Base-by-base conservation (phyloP, 2,113 vertebrate genomes). In the Stercorarius parasiticus region DNA sequence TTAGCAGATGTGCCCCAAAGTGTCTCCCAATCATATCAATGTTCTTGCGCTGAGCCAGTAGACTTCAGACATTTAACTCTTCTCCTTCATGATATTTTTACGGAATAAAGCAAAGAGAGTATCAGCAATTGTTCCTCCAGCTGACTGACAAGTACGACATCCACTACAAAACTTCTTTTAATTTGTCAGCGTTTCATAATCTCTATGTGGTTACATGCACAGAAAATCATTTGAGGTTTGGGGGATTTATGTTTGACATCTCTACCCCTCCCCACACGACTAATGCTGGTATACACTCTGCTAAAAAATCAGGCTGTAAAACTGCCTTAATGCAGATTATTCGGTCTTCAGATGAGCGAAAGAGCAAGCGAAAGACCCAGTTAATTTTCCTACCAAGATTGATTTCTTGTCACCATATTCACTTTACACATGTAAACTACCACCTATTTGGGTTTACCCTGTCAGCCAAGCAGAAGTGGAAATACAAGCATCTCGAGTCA, bases 231-330 rank as follows among this genome's bases (percentile, higher is more conserved):
- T 22, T 1, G 61, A 95, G 81, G 58, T 95, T 97, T 77, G 58
- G 38, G 53, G 71, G 49, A 85, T 96, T 97, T 90, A 71, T 56
- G 43, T 82, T 88, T 20, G 47, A 11, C 78, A 82, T 84, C 79
- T 29, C 30, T 10, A 16, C 58, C 47, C 62, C 74, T 36, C 32
- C n/a, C 25, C 55, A n/a, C 52, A 45, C 69, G 79, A 97, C 89
- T 97, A 95, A 97, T 78, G 55, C 76, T 76, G 84, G 69, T 86
- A 97, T 97, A 94, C 79, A 97, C 53, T 91, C 86, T 84, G 84
- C 94, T 95, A 91, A 96, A 96, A 95, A 95, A 81, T 50, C 45
- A 91, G 77, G 85, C 85, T 19, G 32, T 98, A 97, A 98, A 97
- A 82, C 62, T 90, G 82, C 93, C 86, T 69, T 89, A 91, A 65